Evolutionary conservation across 2,888 invertebrate species (phyloP).

Genomic region (Autographa gamma): DNA sequence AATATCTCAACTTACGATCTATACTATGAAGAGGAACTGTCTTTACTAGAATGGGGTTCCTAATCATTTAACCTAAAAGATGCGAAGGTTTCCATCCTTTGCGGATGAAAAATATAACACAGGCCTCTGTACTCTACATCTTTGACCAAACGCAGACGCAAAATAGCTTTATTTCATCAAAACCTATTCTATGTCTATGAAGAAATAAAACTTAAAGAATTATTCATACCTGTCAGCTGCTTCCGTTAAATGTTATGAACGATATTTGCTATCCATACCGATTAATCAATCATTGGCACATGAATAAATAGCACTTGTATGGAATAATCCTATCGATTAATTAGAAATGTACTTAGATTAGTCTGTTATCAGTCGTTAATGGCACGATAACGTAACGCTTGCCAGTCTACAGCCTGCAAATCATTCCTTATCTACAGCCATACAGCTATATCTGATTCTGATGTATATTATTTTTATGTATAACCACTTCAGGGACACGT

Average conservation of each 20-base stretch:
- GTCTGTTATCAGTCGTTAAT: constrained; percentile 60
- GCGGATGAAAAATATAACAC: too few relatives aligned
- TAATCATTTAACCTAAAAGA: not conserved
- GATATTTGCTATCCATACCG: constrained; percentile 44
- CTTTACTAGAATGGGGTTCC: constrained; percentile 31
- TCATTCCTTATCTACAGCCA: constrained; percentile 36
- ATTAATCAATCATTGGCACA: constrained; percentile 59
- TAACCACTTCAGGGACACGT: not conserved
- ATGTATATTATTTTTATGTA: constrained; percentile 28
- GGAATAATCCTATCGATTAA: constrained; percentile 60
- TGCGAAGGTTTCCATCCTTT: too few relatives aligned
- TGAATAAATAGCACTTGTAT: constrained; percentile 57
- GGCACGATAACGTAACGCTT: constrained; percentile 59
- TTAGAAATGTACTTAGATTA: constrained; percentile 56
- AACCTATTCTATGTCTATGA: too few relatives aligned
- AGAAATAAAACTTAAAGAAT: too few relatives aligned
- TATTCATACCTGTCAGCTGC: too few relatives aligned
- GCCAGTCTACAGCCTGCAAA: constrained; percentile 47
- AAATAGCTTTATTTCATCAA: too few relatives aligned
- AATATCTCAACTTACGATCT: constrained; percentile 57
- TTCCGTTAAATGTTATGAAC: not conserved
- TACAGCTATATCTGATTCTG: constrained; percentile 28
- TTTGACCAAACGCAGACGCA: too few relatives aligned
- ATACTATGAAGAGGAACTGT: constrained; percentile 36
- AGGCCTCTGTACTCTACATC: too few relatives aligned